Evolutionary conservation across 2,797 vertebrate genomes (phyloP).

Genomic region (Onychomys leucogaster): DNA sequence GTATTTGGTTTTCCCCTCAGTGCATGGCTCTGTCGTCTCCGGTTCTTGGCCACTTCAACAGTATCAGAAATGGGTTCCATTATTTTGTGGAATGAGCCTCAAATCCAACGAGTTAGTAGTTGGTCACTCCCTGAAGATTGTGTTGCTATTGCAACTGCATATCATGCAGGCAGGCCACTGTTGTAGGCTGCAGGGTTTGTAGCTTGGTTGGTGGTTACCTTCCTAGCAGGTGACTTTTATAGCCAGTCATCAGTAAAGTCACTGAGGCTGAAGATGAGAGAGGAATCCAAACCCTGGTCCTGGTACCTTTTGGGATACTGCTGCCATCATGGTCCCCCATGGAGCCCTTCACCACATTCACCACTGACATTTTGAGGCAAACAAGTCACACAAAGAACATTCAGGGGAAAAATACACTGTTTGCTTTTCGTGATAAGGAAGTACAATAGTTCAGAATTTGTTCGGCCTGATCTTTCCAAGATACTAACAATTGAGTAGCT

Average conservation of each 20-base stretch:
- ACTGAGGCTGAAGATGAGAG: neutral
- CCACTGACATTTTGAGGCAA: neutral
- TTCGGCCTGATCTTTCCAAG: neutral
- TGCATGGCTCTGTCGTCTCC: neutral
- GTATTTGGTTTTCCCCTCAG: neutral
- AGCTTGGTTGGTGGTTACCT: neutral
- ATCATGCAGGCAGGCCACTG: neutral
- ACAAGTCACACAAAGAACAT: neutral
- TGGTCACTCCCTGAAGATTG: neutral
- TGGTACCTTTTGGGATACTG: neutral
- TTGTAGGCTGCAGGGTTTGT: neutral
- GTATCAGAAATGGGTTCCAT: neutral
- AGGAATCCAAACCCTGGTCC: neutral
- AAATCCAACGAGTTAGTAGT: neutral
- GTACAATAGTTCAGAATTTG: neutral
- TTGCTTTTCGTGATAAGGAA: neutral
- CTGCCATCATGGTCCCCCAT: neutral
- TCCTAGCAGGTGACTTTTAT: neutral
- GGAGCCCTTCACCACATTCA: rapidly evolving
- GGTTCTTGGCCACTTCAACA: neutral
- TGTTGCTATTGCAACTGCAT: neutral
- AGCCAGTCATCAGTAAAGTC: neutral
- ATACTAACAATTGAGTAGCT: neutral
- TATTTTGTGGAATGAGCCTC: neutral
- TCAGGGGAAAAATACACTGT: neutral